A percentile compares a stretch with the other conserved stretches of the same genome.
These are phyloP conservation scores for Drosophila ogumai DNA, from an alignment of 1,140 invertebrate genomes.

Conservation along the genomic window DNA sequence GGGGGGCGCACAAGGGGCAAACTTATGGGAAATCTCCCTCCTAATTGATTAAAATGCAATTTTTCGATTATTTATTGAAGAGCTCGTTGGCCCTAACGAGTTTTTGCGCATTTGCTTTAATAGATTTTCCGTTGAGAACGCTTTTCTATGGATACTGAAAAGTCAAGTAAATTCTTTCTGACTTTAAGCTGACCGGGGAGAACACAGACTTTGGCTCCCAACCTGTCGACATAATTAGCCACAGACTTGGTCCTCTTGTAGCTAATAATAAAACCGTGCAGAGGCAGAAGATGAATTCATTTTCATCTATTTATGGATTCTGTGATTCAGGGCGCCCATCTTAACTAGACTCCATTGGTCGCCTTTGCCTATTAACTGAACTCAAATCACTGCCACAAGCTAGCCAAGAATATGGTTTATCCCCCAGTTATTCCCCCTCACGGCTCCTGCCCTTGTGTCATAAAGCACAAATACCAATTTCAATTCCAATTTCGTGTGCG, in stretches of 20 bases:
- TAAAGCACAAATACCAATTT: slow-evolving; percentile 55
- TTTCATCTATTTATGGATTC: slow-evolving; percentile 32
- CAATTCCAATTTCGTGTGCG: slow-evolving; percentile 67
- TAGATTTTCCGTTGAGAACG: not conserved
- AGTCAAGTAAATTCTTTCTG: not conserved
- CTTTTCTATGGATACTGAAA: not conserved
- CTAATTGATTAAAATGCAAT: slow-evolving; percentile 25
- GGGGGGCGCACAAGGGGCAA: not conserved
- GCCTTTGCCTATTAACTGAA: slow-evolving; percentile 27
- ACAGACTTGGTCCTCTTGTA: not conserved
- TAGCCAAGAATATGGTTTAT: slow-evolving; percentile 6
- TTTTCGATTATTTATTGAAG: slow-evolving; percentile 8
- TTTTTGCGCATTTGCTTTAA: slow-evolving; percentile 26
- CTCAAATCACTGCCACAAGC: slow-evolving; percentile 43
- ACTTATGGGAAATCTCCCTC: slow-evolving; percentile 26
- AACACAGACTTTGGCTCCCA: not conserved
- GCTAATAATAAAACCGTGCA: slow-evolving; percentile 27
- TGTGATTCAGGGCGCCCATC: slow-evolving; percentile 6
- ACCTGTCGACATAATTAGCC: slow-evolving; percentile 1
- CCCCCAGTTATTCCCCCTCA: not conserved
- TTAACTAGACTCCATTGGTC: not conserved
- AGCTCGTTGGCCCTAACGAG: slow-evolving; percentile 14
- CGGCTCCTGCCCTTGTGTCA: not conserved
- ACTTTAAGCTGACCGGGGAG: not conserved
- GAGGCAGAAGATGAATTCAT: slow-evolving; percentile 5